These are phyloP conservation scores for Sebastes itinus DNA, from an alignment of 2,797 vertebrate genomes.

Conservation along the genomic window DNA sequence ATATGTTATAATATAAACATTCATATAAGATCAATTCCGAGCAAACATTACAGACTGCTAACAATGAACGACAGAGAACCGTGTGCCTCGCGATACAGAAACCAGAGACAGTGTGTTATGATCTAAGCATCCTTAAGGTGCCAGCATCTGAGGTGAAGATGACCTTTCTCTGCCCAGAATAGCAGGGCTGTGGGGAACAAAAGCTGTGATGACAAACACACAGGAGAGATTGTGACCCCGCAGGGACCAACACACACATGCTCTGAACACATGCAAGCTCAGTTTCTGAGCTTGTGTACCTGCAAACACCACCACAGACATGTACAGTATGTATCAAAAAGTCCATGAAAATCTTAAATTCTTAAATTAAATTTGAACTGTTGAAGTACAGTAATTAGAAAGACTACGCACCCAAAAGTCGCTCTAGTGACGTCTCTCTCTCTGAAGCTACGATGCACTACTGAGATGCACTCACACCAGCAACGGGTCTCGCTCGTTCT, in stretches of 20 bases:
- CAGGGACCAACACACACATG: slow-evolving; percentile 25
- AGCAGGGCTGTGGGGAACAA: slow-evolving; percentile 60
- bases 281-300: neutral
- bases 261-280: slow-evolving; percentile 1
- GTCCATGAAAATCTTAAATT: too few relatives aligned
- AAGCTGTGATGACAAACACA: slow-evolving; percentile 62
- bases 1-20: neutral
- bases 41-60: neutral
- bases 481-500: too few relatives aligned
- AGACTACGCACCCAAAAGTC: too few relatives aligned
- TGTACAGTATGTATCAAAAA: neutral
- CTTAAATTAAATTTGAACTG: neutral
- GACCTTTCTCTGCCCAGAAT: slow-evolving; percentile 69
- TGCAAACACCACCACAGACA: neutral
- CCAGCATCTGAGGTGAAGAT: slow-evolving; percentile 30
- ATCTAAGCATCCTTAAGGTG: slow-evolving; percentile 53
- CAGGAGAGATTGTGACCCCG: slow-evolving; percentile 42
- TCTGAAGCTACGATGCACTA: too few relatives aligned
- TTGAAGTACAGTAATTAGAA: too few relatives aligned
- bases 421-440: too few relatives aligned
- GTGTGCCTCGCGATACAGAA: neutral
- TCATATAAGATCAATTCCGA: neutral
- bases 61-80: neutral
- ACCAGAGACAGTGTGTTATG: slow-evolving; percentile 10
- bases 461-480: too few relatives aligned